Percentiles rank a stretch among this genome's conserved stretches.
Conservation (phyloP, 2,113 vertebrate species). For the Atherinomorus stipes region DNA sequence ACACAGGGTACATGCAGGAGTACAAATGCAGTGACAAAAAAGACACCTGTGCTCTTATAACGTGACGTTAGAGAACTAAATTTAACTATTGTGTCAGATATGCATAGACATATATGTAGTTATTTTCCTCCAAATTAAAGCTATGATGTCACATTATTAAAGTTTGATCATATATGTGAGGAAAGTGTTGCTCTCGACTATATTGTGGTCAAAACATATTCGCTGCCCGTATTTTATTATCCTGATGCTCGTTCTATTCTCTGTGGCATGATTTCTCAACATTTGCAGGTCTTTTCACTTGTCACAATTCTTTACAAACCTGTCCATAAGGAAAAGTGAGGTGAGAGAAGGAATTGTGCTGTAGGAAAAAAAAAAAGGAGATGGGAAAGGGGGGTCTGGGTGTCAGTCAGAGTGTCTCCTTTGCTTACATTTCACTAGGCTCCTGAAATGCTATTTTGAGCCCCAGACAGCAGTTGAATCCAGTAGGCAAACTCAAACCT, state of each 20-base stretch:
- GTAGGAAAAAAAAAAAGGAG: conserved; percentile 42
- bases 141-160: neutral
- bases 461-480: conserved; percentile 80
- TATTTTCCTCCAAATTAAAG: neutral
- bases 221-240: conserved; percentile 40
- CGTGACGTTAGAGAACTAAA: neutral
- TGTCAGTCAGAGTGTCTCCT: conserved; percentile 81
- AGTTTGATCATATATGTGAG: neutral
- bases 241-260: conserved; percentile 29
- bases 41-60: conserved; percentile 12
- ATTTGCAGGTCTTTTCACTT: conserved; percentile 63
- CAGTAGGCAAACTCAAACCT: conserved; percentile 78
- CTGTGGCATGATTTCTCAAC: conserved; percentile 36
- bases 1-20: conserved; percentile 33
- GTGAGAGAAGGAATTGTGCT: conserved; percentile 60
- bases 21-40: conserved; percentile 55
- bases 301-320: conserved; percentile 65
- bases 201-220: conserved; percentile 38
- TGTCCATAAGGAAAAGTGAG: conserved; percentile 49
- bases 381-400: conserved; percentile 64
- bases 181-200: conserved; percentile 38
- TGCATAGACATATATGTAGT: neutral
- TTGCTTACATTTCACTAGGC: conserved; percentile 83
- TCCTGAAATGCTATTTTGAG: conserved; percentile 85
- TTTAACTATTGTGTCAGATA: neutral